These are phyloP conservation scores for Pipistrellus nathusii DNA, from an alignment of 2,797 vertebrate species.

Conservation along the genomic window DNA sequence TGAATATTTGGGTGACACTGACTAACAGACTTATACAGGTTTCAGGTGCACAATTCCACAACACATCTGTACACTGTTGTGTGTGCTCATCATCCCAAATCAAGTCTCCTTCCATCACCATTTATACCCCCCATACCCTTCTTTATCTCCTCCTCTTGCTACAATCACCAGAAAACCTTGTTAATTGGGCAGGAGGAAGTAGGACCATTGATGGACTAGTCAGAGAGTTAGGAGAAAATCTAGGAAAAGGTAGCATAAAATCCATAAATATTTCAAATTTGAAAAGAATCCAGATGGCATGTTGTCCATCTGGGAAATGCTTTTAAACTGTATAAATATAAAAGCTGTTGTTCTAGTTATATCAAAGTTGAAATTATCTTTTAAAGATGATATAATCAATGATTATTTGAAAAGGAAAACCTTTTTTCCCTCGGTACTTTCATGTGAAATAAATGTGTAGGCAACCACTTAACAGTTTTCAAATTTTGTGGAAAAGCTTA, in stretches of 20 bases:
- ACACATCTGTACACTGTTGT: background rate
- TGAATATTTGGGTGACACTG: background rate
- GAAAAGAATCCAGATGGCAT: slow-evolving; percentile 68
- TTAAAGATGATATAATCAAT: slow-evolving; percentile 66
- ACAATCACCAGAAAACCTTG: background rate
- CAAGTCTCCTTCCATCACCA: background rate
- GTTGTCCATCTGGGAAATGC: slow-evolving; percentile 64
- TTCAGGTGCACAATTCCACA: background rate
- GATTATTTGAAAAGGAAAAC: slow-evolving; percentile 56
- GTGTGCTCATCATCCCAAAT: background rate
- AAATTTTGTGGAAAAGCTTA: slow-evolving; percentile 24
- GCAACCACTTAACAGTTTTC: slow-evolving; percentile 25
- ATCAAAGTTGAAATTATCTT: slow-evolving; percentile 69
- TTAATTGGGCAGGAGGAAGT: slow-evolving; percentile 12
- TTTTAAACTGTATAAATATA: slow-evolving; percentile 66
- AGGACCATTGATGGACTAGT: slow-evolving; percentile 9
- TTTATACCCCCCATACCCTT: background rate
- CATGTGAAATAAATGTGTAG: slow-evolving; percentile 56
- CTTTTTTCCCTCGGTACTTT: background rate
- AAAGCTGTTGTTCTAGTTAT: slow-evolving; percentile 65
- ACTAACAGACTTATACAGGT: background rate
- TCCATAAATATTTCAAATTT: slow-evolving; percentile 60
- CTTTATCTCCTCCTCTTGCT: background rate
- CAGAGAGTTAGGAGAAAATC: slow-evolving; percentile 43
- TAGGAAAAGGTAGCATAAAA: slow-evolving; percentile 54